Conservation (phyloP, 2,888 invertebrate genomes). For the Lepeophtheirus nordmannii region DNA sequence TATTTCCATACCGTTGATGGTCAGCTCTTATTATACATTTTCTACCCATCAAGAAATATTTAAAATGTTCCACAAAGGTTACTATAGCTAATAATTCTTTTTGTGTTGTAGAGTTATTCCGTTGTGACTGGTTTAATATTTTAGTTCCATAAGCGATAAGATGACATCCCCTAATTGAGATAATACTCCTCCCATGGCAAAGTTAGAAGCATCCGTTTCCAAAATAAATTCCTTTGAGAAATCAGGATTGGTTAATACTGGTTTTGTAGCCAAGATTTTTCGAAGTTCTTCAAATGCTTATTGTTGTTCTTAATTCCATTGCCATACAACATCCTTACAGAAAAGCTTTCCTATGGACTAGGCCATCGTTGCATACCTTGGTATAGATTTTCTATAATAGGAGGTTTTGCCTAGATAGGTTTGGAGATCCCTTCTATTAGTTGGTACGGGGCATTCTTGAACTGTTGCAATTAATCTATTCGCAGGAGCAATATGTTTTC, state of each 20-base stretch:
- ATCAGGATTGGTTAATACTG: not conserved
- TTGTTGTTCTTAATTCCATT: not conserved
- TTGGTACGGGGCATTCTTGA: too few species aligned
- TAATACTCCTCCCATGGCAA: not conserved
- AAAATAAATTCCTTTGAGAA: not conserved
- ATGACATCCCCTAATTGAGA: not conserved
- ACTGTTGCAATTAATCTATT: too few species aligned
- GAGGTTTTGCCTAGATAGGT: too few species aligned
- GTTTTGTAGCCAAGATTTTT: not conserved
- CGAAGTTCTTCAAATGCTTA: not conserved
- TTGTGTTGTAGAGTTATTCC: not conserved
- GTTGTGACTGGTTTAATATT: conserved; percentile 3
- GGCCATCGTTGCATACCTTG: too few species aligned
- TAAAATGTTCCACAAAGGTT: conserved; percentile 11
- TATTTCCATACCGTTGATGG: conserved; percentile 1
- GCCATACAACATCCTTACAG: too few species aligned
- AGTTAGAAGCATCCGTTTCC: too few species aligned
- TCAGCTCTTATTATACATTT: not conserved
- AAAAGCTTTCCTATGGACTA: too few species aligned
- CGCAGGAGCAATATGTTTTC: too few species aligned
- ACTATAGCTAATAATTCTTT: conserved; percentile 3
- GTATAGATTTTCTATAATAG: too few species aligned
- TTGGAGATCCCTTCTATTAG: too few species aligned
- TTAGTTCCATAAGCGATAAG: not conserved
- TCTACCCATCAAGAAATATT: conserved; percentile 1